Evolutionary conservation across 2,888 invertebrate genomes (phyloP), one percentile per base, ranked within the genome.

Genomic region (Chrysolina americana): DNA sequence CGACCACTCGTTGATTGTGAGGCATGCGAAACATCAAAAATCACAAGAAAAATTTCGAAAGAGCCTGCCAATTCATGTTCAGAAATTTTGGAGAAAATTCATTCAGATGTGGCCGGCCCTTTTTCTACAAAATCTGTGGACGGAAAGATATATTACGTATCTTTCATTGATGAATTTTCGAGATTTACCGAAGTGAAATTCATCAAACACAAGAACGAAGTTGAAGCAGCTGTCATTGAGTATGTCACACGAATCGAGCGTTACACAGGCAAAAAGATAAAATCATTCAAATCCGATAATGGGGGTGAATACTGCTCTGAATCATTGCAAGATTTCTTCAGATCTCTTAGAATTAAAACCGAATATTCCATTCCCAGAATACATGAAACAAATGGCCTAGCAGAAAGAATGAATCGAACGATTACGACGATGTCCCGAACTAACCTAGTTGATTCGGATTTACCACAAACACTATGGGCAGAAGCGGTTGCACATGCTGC

Each of bases 401-500:
- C 53, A 53, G 53, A 53, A 17, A 17, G 17, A 17, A 19, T 19
- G 10, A 53, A 53, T 53, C 4, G 53, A 53, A 53, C 53, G 10
- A n/a, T 17, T 4, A 19, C 21, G 17, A 53, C 53, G 5, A 53
- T 53, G 53, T 13, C 53, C 11, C 2, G 53, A 53, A 53, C 17
- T 13, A 53, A 21, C 15, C 17, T 53, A 2, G 53, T 53, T 53
- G 17, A 1, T 17, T 53, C 48, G 17, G 48, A 48, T n/a, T 17
- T 48, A 13, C 48, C 48, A n/a, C 48, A 48, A 17, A 4, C 17
- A n/a, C 9, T 53, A n/a, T 53, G 53, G 53, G 53, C 53, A 53
- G 53, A 53, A 53, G 53, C 53, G 10, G 53, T 53, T n/a, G 53
- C 53, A 13, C 53, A 53, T 11, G 53, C 53, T 19, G 53, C 11